Percentiles rank a stretch among this genome's conserved stretches.
Evolutionary conservation across 2,888 invertebrate species (phyloP).

Genomic region (Podabrus alpinus): DNA sequence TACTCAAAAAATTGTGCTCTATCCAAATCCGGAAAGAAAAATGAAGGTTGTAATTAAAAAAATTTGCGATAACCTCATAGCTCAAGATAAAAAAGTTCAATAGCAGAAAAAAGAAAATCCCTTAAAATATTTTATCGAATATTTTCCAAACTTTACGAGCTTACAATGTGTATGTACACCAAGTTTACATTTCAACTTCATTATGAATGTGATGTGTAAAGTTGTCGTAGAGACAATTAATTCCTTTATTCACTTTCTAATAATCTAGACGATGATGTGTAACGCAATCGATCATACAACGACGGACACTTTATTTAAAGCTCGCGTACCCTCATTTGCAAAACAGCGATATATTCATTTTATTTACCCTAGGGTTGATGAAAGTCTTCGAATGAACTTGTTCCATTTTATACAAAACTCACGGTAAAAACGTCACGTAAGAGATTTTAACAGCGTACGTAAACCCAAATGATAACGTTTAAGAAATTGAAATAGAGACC

Average conservation of each 20-base stretch:
- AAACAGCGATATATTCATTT: neutral
- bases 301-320: neutral
- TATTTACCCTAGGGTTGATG: neutral
- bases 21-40: too few species aligned
- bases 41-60: too few species aligned
- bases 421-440: neutral
- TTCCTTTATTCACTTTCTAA: neutral
- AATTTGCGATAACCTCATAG: too few species aligned
- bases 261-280: neutral
- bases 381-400: neutral
- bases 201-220: neutral
- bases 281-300: neutral
- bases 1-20: too few species aligned
- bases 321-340: neutral
- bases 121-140: too few species aligned
- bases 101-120: too few species aligned
- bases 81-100: too few species aligned
- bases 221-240: neutral
- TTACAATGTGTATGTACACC: too few species aligned
- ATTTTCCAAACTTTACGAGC: too few species aligned
- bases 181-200: neutral
- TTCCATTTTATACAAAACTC: neutral
- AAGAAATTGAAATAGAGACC: too few species aligned
- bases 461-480: too few species aligned
- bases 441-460: too few species aligned